phyloP scores from a whole-genome alignment of 2,113 vertebrate genomes.

The Puntigrus tetrazona region DNA sequence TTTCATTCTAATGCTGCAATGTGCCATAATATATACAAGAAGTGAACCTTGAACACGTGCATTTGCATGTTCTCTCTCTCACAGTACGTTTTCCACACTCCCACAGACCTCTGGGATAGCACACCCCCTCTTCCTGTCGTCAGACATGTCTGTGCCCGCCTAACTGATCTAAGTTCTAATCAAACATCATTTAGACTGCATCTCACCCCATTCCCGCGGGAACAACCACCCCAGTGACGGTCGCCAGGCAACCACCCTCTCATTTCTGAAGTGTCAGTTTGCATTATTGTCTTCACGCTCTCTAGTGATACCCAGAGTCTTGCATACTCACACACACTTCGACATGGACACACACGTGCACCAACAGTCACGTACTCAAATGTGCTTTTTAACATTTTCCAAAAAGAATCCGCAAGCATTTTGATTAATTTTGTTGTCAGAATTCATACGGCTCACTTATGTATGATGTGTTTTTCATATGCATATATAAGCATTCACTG shows the following conservation, averaged over 20 bases:
- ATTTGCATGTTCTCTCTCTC: conserved; percentile 11
- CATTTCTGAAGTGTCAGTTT: conserved; percentile 99
- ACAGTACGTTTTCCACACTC: background rate
- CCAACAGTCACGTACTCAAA: conserved; percentile 3
- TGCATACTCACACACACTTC: conserved; percentile 54
- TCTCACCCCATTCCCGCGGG: conserved; percentile 84
- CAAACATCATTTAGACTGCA: conserved; percentile 97
- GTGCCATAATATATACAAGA: background rate
- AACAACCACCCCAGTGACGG: conserved; percentile 89
- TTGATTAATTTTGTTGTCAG: background rate
- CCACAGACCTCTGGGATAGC: conserved; percentile 53
- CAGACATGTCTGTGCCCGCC: conserved; percentile 86
- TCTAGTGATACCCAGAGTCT: conserved; percentile 85
- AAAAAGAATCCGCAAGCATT: conserved; percentile 9
- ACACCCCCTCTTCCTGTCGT: conserved; percentile 77
- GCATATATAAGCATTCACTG: background rate
- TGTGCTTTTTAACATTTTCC: background rate
- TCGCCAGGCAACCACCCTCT: conserved; percentile 97
- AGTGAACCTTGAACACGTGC: conserved; percentile 11
- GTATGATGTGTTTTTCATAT: background rate
- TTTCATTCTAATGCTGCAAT: background rate
- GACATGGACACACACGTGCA: conserved; percentile 35
- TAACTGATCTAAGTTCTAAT: conserved; percentile 98
- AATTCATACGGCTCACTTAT: background rate
- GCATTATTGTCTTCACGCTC: conserved; percentile 99